Evolutionary conservation across 2,888 invertebrate genomes (phyloP).

Genomic region (Hirudinaria manillensis): DNA sequence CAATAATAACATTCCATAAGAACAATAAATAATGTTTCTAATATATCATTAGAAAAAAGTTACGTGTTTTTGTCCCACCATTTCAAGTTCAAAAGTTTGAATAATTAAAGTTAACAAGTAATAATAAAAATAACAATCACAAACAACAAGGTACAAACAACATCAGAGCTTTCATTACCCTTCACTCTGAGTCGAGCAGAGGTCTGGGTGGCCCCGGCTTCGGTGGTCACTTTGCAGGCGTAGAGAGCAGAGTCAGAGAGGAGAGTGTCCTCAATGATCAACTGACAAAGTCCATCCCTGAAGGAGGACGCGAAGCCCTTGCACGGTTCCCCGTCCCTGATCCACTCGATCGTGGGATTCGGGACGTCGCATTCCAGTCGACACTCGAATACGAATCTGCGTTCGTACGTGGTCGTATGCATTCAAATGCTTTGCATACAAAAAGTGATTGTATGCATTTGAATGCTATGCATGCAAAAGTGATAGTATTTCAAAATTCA

Average conservation of each 20-base stretch:
- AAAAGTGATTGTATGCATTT: background rate
- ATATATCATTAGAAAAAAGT: too few relatives aligned
- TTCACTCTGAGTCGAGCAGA: constrained; percentile 68
- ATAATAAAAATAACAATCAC: background rate
- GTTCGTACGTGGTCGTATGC: background rate
- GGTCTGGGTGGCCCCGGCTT: constrained; percentile 79
- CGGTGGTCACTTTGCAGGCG: constrained; percentile 84
- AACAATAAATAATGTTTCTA: too few relatives aligned
- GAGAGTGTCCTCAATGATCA: constrained; percentile 79
- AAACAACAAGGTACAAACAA: background rate
- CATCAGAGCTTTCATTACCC: constrained; percentile 53
- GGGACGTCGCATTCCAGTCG: constrained; percentile 46
- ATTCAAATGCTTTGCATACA: background rate
- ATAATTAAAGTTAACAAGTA: background rate
- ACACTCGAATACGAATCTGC: constrained; percentile 51
- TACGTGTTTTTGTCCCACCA: too few relatives aligned
- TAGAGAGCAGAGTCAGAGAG: constrained; percentile 79
- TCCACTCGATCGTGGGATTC: constrained; percentile 60
- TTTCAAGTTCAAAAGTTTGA: too few relatives aligned
- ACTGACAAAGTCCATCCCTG: constrained; percentile 64
- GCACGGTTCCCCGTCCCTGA: constrained; percentile 73
- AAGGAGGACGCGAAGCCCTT: constrained; percentile 68
- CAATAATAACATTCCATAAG: background rate
- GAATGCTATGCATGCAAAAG: too few relatives aligned
- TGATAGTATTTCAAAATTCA: too few relatives aligned